Conservation (phyloP, 2,113 vertebrate species). For the Trematomus loennbergii region DNA sequence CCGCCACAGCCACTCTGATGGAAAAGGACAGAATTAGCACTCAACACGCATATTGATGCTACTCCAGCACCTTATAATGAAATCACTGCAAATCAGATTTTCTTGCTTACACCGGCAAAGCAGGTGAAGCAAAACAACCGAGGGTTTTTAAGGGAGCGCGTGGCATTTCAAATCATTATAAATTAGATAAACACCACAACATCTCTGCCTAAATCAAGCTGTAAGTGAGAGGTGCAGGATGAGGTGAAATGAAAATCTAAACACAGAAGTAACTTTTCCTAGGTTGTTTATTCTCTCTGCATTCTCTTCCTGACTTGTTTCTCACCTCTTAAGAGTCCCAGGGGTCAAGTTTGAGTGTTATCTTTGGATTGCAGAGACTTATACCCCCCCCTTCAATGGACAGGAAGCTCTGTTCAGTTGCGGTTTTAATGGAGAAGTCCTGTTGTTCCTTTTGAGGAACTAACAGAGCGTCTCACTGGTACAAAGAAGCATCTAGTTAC, state of each 20-base stretch:
- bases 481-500: slow-evolving; percentile 40
- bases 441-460: slow-evolving; percentile 43
- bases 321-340: slow-evolving; percentile 38
- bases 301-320: slow-evolving; percentile 76
- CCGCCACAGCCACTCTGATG: slow-evolving; percentile 50
- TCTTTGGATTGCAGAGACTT: slow-evolving; percentile 73
- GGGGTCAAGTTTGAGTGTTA: slow-evolving; percentile 68
- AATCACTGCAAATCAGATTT: slow-evolving; percentile 39
- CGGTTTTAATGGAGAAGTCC: slow-evolving; percentile 37
- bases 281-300: slow-evolving; percentile 23
- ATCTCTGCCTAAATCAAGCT: slow-evolving; percentile 3
- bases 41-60: slow-evolving; percentile 31
- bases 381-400: slow-evolving; percentile 33
- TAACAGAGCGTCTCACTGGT: slow-evolving; percentile 39
- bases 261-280: slow-evolving; percentile 42
- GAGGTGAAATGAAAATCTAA: slow-evolving; percentile 53
- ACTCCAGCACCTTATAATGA: slow-evolving; percentile 41
- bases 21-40: slow-evolving; percentile 58
- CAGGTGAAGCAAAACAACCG: slow-evolving; percentile 4
- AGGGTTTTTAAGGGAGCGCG: background rate
- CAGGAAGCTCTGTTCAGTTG: slow-evolving; percentile 68
- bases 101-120: background rate
- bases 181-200: background rate
- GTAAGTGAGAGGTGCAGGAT: slow-evolving; percentile 9
- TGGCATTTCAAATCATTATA: background rate